phyloP scores from a whole-genome alignment of 2,888 invertebrate species.

The Cataglyphis albicans region DNA sequence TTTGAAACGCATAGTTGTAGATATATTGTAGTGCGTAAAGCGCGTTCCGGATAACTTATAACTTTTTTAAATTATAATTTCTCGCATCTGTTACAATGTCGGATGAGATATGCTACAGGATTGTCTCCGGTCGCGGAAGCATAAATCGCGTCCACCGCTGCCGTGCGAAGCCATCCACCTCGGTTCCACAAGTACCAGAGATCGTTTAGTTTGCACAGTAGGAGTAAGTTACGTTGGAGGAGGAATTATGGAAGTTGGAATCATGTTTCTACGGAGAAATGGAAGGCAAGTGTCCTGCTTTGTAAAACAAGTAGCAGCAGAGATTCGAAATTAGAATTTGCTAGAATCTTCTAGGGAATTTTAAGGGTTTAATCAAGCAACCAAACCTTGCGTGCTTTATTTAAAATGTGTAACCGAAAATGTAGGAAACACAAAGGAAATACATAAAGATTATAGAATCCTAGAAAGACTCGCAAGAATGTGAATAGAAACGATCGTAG shows the following conservation, averaged over 20 bases:
- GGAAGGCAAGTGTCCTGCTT: background rate
- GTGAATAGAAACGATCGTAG: background rate
- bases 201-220: constrained; percentile 18
- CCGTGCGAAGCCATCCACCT: background rate
- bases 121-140: constrained; percentile 49
- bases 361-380: background rate
- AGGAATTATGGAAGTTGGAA: constrained; percentile 8
- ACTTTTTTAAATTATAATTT: constrained; percentile 27
- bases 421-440: background rate
- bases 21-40: background rate
- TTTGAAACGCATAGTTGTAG: constrained; percentile 3
- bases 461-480: background rate
- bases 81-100: constrained; percentile 46
- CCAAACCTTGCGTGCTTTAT: background rate
- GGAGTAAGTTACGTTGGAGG: constrained; percentile 24
- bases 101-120: constrained; percentile 41
- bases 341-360: background rate
- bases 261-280: constrained; percentile 18
- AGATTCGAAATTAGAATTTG: background rate
- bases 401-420: background rate
- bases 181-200: constrained; percentile 14
- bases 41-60: constrained; percentile 38
- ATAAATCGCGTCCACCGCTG: constrained; percentile 25
- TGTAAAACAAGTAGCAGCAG: background rate
- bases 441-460: background rate